A percentile compares a stretch with the other conserved stretches of the same genome.
These are phyloP conservation scores for Teleogryllus oceanicus DNA, from an alignment of 2,888 invertebrate genomes.

Conservation along the genomic window DNA sequence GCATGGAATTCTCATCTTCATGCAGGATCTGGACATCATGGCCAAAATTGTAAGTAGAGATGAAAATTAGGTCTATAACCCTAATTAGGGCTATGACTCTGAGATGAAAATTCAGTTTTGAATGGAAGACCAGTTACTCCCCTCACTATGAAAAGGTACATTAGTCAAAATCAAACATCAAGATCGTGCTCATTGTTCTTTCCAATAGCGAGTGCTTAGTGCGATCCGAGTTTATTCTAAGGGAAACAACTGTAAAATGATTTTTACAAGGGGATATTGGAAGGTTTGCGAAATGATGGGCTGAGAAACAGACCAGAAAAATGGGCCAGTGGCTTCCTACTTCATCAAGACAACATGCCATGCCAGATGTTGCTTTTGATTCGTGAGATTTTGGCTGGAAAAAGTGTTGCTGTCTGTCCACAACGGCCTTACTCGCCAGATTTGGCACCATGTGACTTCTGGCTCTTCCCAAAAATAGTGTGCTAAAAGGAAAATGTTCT, in stretches of 20 bases:
- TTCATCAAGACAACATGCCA: neutral
- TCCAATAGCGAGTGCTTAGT: conserved; percentile 18
- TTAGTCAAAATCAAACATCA: neutral
- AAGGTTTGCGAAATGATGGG: conserved; percentile 21
- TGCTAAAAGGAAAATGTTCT: neutral
- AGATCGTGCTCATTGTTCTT: neutral
- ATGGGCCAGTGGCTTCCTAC: neutral
- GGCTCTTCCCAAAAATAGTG: neutral
- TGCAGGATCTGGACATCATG: conserved; percentile 20
- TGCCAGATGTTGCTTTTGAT: neutral
- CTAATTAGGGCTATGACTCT: neutral
- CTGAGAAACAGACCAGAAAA: conserved; percentile 4
- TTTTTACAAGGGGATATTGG: neutral
- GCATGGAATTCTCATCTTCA: conserved; percentile 19
- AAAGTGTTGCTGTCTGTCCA: neutral
- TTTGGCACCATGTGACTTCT: neutral
- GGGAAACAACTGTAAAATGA: neutral
- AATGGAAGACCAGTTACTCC: neutral
- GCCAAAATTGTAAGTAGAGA: conserved; percentile 23
- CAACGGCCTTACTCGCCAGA: neutral
- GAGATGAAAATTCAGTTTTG: conserved; percentile 21
- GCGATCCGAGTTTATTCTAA: neutral
- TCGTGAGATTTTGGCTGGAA: neutral
- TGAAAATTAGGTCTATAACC: neutral
- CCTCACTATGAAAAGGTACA: neutral